Base-by-base conservation (phyloP, 2,888 invertebrate species). In the Drosophila antonietae region DNA sequence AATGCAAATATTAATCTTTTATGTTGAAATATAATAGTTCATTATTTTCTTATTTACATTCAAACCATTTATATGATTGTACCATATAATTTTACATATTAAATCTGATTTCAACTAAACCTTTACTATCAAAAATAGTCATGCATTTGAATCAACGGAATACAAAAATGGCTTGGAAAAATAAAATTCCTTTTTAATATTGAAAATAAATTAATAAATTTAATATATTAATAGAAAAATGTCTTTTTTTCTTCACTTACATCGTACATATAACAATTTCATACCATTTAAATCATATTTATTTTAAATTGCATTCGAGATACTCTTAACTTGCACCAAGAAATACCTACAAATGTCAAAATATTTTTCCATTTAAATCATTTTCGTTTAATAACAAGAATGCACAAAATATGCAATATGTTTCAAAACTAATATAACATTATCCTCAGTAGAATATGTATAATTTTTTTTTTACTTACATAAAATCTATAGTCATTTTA, bases 31-130 rank as follows among this genome's bases (percentile, higher is more conserved):
- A 18, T 37, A 35, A 52, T 47, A 61, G 37, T 46, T 55, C 18
- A 49, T 63, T 58, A 44, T 20, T 64, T 59, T 10, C 43, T 33
- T 39, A 14, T 2, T 28, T 4, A 28, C 18, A 37, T 2, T n/a
- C 8, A 51, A n/a, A 7, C 1, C 5, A 28, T 44, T 18, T 7
- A 43, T 23, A 35, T 2, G 1, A 3, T 10, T 1, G 8, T 12
- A 58, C 28, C 7, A 23, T 12, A 44, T 31, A 15, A n/a, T 7
- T 44, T 41, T 35, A 12, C 5, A 28, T 58, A 53, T 57, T 62
- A 53, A 58, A 47, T 23, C 7, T 18, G 18, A 12, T n/a, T 57
- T 41, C 23, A 47, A 47, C 28, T 43, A 37, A 20, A 31, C 47
- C 41, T 53, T 23, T 43, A 20, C 41, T 35, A 51, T 14, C 0